Percentiles rank a stretch among this genome's conserved stretches.
These are phyloP conservation scores for Murina feae DNA, from an alignment of 2,113 vertebrate genomes.

Conservation along the genomic window DNA sequence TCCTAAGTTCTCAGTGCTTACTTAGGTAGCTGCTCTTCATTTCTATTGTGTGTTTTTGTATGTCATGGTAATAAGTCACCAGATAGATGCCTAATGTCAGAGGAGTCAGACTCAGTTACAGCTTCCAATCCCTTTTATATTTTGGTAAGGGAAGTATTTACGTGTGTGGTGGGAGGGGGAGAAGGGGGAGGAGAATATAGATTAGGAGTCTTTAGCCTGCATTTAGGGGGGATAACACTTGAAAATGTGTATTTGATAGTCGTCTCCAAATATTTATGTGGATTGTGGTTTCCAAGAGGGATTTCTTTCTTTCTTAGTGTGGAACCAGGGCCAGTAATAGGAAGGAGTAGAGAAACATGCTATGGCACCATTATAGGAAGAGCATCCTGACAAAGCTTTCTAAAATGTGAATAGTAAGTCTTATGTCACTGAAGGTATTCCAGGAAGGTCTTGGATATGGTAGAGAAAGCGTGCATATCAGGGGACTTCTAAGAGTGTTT, in stretches of 20 bases:
- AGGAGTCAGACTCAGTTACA: background rate
- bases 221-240: background rate
- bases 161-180: too few relatives aligned
- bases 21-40: background rate
- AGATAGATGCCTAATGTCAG: constrained; percentile 30
- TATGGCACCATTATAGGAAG: background rate
- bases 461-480: background rate
- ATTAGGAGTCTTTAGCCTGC: background rate
- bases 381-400: background rate
- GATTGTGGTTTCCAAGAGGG: constrained; percentile 35
- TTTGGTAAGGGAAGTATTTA: constrained; percentile 13
- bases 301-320: background rate
- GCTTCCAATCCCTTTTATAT: background rate
- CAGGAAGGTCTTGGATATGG: background rate
- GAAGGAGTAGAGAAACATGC: background rate
- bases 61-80: background rate
- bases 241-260: background rate
- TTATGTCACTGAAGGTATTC: background rate
- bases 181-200: background rate
- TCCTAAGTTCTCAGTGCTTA: background rate
- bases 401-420: background rate
- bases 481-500: background rate
- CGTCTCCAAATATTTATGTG: constrained; percentile 7
- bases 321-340: background rate
- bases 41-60: background rate